phyloP scores from a whole-genome alignment of 2,113 vertebrate species.

The Xyliphius kryptos region DNA sequence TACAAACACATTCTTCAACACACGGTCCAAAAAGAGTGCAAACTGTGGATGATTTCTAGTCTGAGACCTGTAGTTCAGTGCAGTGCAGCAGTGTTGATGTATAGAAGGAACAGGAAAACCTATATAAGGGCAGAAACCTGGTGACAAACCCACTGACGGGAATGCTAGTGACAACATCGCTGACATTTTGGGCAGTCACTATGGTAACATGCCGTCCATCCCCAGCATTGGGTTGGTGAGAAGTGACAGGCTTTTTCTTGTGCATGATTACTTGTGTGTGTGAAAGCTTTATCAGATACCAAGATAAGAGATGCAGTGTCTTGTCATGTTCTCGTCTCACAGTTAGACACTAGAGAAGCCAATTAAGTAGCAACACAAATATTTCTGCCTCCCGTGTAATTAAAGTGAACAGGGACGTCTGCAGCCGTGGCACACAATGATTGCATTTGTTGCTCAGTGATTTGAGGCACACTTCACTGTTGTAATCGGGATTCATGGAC shows the following conservation, averaged over 20 bases:
- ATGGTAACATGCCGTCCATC: conserved; percentile 30
- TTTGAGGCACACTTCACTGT: neutral
- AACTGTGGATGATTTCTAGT: too few species aligned
- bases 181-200: conserved; percentile 21
- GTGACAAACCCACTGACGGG: neutral
- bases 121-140: conserved; percentile 18
- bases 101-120: conserved; percentile 2
- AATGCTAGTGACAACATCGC: conserved; percentile 15
- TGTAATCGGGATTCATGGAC: neutral
- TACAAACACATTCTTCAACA: conserved; percentile 10
- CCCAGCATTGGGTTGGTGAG: conserved; percentile 8
- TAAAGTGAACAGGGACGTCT: conserved; percentile 12
- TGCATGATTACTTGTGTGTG: neutral
- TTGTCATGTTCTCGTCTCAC: conserved; percentile 7
- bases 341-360: conserved; percentile 4
- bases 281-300: conserved; percentile 4
- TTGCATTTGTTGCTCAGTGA: neutral
- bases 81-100: neutral
- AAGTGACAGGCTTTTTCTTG: conserved; percentile 24
- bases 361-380: conserved; percentile 19
- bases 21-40: too few species aligned
- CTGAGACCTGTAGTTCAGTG: neutral
- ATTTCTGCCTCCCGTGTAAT: conserved; percentile 18
- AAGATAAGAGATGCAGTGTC: neutral
- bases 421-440: conserved; percentile 1